Evolutionary conservation across 2,797 vertebrate species (phyloP).

Genomic region (Zenarchopterus dispar): DNA sequence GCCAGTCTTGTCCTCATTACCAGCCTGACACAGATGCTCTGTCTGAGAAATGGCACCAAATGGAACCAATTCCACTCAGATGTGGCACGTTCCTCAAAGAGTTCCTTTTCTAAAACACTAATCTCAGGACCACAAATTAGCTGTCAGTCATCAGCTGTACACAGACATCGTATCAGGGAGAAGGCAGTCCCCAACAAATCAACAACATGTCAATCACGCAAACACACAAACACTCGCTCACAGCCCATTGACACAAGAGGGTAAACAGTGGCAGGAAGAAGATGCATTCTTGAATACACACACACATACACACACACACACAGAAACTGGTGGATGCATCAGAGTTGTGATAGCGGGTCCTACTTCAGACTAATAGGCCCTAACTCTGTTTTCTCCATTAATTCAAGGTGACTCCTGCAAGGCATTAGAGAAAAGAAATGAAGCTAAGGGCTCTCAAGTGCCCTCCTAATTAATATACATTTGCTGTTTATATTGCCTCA

Average conservation of each 20-base stretch:
- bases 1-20: constrained; percentile 68
- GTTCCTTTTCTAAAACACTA: constrained; percentile 76
- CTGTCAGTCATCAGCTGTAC: constrained; percentile 77
- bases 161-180: constrained; percentile 61
- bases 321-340: constrained; percentile 21
- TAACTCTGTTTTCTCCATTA: constrained; percentile 57
- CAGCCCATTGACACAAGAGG: constrained; percentile 16
- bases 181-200: constrained; percentile 70
- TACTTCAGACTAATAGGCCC: constrained; percentile 43
- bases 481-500: constrained; percentile 41
- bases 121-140: constrained; percentile 80
- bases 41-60: constrained; percentile 62
- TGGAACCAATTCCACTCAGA: constrained; percentile 64
- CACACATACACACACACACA: constrained; percentile 8
- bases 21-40: constrained; percentile 52
- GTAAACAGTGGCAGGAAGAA: constrained; percentile 14
- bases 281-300: not conserved
- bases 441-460: constrained; percentile 40
- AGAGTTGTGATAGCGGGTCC: constrained; percentile 32
- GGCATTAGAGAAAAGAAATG: constrained; percentile 32
- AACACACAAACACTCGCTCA: constrained; percentile 45
- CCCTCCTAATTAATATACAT: constrained; percentile 56
- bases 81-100: constrained; percentile 37
- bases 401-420: constrained; percentile 68
- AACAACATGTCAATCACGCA: constrained; percentile 74